Evolutionary conservation across 2,888 invertebrate species (phyloP), one percentile per base, ranked within the genome.

Genomic region (Apoda limacodes): DNA sequence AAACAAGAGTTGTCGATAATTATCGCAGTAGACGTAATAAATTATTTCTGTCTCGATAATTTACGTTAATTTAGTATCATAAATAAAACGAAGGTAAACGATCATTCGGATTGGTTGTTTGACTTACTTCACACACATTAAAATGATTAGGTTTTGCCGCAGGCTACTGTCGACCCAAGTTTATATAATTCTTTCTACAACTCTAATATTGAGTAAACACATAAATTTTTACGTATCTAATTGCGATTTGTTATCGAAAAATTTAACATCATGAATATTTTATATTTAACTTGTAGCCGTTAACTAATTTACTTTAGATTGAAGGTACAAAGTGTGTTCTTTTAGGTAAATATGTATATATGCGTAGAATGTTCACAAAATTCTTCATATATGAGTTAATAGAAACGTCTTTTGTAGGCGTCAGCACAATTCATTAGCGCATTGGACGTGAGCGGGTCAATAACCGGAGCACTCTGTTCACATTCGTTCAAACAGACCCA

Each of bases 371-470:
- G n/a, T n/a, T n/a, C n/a, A n/a, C n/a, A n/a, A n/a, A n/a, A n/a
- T n/a, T n/a, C n/a, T 39, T 39, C 17, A 17, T 7, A 7, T 17
- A 17, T 6, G 29, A 44, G 44, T 50, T 61, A 64, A 68, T 60
- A 61, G 63, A 66, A 55, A 62, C 62, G 56, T 62, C 56, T 61
- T 50, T 48, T 52, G 60, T 55, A 17, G 53, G 45, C 50, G 65
- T 63, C 71, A 71, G 65, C 55, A 61, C 68, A 61, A 70, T 67
- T 66, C 63, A 71, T 72, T 74, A 75, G 61, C 66, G 59, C 53
- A 52, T 45, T 46, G 46, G 50, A 54, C 42, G 41, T 43, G 45
- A 39, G 37, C 34, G 64, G 59, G 66, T 72, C 69, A 70, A 72
- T 64, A 71, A 75, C 76, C 76, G 67, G 60, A 55, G 58, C 60